Percentiles rank a stretch among this genome's conserved stretches.
phyloP scores from a whole-genome alignment of 2,888 invertebrate genomes.

The Glaucopsyche alexis region DNA sequence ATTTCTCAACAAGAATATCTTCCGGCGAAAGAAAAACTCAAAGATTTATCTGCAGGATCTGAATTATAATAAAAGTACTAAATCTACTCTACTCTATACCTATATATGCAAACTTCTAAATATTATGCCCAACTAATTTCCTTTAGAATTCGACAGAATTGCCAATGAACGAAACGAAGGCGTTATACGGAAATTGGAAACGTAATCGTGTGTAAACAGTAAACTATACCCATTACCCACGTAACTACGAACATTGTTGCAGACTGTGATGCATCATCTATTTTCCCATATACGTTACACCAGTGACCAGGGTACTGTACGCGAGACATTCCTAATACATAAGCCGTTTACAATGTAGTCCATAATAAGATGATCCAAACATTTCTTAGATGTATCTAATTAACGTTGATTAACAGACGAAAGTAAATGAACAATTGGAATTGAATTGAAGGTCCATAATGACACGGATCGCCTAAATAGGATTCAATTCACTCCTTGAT shows the following conservation, averaged over 20 bases:
- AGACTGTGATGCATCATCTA: background rate
- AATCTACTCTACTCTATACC: background rate
- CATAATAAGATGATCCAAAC: too few species aligned
- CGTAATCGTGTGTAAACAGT: slow-evolving; percentile 4
- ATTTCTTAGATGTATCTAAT: too few species aligned
- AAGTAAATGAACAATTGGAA: too few species aligned
- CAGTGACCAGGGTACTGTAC: too few species aligned
- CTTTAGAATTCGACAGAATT: too few species aligned
- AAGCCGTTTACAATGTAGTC: too few species aligned
- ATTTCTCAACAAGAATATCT: background rate
- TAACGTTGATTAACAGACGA: too few species aligned
- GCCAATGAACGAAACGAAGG: background rate
- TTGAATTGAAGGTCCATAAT: too few species aligned
- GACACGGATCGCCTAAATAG: too few species aligned
- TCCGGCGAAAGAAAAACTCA: background rate
- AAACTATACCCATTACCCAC: background rate
- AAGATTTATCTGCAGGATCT: background rate
- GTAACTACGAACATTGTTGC: background rate
- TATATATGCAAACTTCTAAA: too few species aligned
- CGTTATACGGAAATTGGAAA: background rate
- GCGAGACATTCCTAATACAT: background rate
- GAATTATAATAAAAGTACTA: background rate
- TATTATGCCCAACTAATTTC: too few species aligned
- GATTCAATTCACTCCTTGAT: too few species aligned
- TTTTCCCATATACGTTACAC: background rate